Evolutionary conservation across 2,113 vertebrate genomes (phyloP), one percentile per base, ranked within the genome.

Genomic region (Nesoenas mayeri): DNA sequence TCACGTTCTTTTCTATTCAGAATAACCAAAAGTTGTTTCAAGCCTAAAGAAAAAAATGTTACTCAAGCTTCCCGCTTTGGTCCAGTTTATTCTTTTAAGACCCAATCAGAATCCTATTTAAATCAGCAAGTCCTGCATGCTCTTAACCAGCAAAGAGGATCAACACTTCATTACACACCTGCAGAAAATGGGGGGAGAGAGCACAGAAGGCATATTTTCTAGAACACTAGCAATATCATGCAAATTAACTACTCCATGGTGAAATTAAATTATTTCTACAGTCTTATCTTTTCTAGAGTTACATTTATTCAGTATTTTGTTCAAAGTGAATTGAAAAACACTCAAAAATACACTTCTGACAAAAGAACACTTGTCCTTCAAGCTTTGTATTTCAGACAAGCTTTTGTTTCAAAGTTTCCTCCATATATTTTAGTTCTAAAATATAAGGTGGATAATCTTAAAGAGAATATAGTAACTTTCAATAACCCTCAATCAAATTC

Each of bases 261-360:
- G 19, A 24, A 93, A 67, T 78, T 88, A 9, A 85, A 79, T 93
- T 94, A 86, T 73, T 93, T 80, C 54, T 86, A 83, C 34, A 80
- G 32, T 57, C 22, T 88, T 61, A 70, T 36, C 82, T 88, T 82
- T 85, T 79, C 58, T 72, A 62, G 15, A 71, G 36, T 79, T 78
- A 91, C 6, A 60, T 54, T 85, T 91, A 73, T 81, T 72, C 25
- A 74, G 20, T 60, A 61, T 72, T 88, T 79, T 90, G 24, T 73
- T 88, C 82, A 21, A 92, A 97, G 51, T 56, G 29, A 32, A 86
- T 62, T 91, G 64, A 80, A 29, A 29, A 90, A 88, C 29, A 67
- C 67, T 80, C 51, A 88, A 80, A 88, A 94, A 66, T 5, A 79
- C 4, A 38, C 32, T 85, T 93, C 31, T 42, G 26, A 85, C 40